Base-by-base conservation (phyloP, 2,888 invertebrate species). In the Kryphioiulus occultus region DNA sequence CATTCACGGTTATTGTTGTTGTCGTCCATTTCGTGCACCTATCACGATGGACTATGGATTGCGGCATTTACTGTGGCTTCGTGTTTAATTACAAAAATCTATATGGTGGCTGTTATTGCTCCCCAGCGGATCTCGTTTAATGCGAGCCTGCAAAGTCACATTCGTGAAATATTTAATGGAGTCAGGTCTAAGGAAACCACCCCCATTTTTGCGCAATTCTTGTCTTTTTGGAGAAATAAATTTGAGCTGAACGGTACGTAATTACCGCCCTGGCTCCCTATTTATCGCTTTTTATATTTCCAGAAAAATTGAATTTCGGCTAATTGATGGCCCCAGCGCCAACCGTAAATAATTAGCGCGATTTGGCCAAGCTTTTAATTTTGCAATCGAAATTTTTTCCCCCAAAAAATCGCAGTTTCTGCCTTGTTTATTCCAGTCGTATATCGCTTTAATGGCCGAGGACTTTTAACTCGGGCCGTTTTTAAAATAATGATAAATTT, bases 401-500 rank as follows among this genome's bases (percentile, higher is more conserved):
- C 26, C 68, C 4, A 68, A 68, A 68, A 26, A 26, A 26, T 0
- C 26, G 68, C 19, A 22, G 12, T 26, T 68, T 4, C 68, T 68
- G 68, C 68, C 26, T 68, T 68, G 26, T 68, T 68, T 68, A 68
- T 68, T 68, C 26, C 9, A 68, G 68, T 26, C 68, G 68, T 68
- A 68, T 68, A 68, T 68, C 26, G 68, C 68, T 10, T 68, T 68
- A 68, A 68, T 68, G 68, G 68, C 26, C 68, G 68, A 68, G 9
- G 68, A 68, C 68, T 68, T 68, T 53, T 68, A 68, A 68, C 68
- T 68, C 9, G 9, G 26, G 68, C 68, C 68, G 68, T 68, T 68
- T 68, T 68, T 68, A 26, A 68, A 68, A 68, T 10, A 68, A 68
- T 68, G 68, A 68, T 68, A 68, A 68, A 68, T 68, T 68, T 68